A percentile compares a stretch with the other conserved stretches of the same genome.
Conservation (phyloP, 2,888 invertebrate species). For the Abrostola tripartita region DNA sequence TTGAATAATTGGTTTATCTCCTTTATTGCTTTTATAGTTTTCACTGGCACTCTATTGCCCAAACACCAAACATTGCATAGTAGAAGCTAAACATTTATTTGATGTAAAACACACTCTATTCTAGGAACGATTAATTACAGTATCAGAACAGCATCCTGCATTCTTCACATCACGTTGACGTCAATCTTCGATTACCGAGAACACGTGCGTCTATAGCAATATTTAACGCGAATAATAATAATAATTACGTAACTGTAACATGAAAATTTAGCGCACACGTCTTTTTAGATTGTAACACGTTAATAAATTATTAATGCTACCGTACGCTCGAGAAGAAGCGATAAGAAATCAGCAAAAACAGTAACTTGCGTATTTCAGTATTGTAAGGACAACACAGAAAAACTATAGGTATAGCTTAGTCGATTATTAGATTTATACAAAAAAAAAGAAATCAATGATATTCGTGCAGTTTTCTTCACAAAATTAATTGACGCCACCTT, state of each 20-base stretch:
- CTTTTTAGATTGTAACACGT: conserved; percentile 6
- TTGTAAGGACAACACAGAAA: neutral
- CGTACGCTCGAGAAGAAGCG: neutral
- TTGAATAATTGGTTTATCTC: too few species aligned
- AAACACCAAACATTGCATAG: neutral
- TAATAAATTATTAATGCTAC: conserved; percentile 5
- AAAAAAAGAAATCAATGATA: too few species aligned
- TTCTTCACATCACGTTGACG: conserved; percentile 28
- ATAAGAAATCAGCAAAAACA: neutral
- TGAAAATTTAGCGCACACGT: conserved; percentile 12
- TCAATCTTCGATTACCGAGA: conserved; percentile 20
- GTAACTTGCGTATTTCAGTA: neutral
- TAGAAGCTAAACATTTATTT: conserved; percentile 1
- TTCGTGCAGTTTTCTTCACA: too few species aligned
- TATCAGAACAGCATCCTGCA: conserved; percentile 17
- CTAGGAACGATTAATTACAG: conserved; percentile 13
- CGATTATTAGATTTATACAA: too few species aligned
- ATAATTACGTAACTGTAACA: conserved; percentile 12
- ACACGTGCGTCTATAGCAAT: conserved; percentile 1
- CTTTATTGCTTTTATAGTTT: too few species aligned
- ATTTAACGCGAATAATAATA: conserved; percentile 14
- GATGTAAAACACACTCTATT: conserved; percentile 6
- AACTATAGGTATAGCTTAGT: neutral
- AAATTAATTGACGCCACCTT: too few species aligned
- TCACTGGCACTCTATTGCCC: too few species aligned